Conservation (phyloP, 2,888 invertebrate species). For the Sinotaia quadrata region DNA sequence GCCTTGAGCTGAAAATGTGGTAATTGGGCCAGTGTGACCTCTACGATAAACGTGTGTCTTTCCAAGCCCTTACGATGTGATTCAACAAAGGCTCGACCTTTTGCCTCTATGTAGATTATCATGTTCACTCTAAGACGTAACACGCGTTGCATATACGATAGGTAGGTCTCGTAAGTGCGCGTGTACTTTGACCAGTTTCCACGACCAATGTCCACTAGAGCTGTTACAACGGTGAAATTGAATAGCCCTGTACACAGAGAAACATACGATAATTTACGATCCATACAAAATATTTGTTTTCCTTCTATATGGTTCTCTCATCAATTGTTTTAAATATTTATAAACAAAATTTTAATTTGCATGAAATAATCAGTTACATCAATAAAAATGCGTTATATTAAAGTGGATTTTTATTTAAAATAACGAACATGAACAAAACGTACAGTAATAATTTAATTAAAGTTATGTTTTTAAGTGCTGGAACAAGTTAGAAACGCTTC, state of each 20-base stretch:
- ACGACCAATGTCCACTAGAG: slow-evolving; percentile 38
- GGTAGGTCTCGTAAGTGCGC: slow-evolving; percentile 34
- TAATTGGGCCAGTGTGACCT: slow-evolving; percentile 6
- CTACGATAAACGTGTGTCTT: slow-evolving; percentile 21
- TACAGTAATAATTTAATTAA: too few relatives aligned
- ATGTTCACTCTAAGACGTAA: slow-evolving; percentile 37
- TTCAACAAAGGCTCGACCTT: slow-evolving; percentile 32
- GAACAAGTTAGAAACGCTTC: too few relatives aligned
- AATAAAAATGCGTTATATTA: too few relatives aligned
- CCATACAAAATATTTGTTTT: too few relatives aligned
- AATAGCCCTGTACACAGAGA: slow-evolving; percentile 34
- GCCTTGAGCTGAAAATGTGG: slow-evolving; percentile 28
- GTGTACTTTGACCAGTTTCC: slow-evolving; percentile 32
- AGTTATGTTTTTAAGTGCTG: too few relatives aligned
- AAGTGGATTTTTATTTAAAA: too few relatives aligned
- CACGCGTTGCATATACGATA: slow-evolving; percentile 33
- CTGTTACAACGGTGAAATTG: slow-evolving; percentile 39
- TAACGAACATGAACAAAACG: too few relatives aligned
- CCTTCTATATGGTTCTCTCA: too few relatives aligned
- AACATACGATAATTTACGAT: too few relatives aligned
- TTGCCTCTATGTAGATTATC: slow-evolving; percentile 33
- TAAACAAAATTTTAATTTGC: too few relatives aligned
- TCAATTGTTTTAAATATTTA: too few relatives aligned
- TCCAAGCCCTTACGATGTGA: slow-evolving; percentile 33
- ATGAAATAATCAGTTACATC: too few relatives aligned